Percentiles rank a stretch among this genome's conserved stretches.
These are phyloP conservation scores for Paramisgurnus dabryanus DNA, from an alignment of 2,113 vertebrate species.

Conservation along the genomic window DNA sequence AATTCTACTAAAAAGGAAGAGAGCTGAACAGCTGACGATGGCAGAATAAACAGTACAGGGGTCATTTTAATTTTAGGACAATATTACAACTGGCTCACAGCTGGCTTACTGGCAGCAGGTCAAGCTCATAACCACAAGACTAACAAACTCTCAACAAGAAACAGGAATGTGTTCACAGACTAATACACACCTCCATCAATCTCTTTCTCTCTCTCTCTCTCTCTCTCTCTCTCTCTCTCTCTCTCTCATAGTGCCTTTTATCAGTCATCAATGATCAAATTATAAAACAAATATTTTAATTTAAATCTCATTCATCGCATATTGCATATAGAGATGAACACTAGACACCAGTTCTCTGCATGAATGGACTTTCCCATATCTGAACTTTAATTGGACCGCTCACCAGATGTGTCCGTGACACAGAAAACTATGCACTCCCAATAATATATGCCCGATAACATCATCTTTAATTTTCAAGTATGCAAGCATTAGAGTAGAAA, in stretches of 20 bases:
- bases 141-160: conserved; percentile 3
- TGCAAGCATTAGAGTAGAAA: conserved; percentile 35
- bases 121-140: conserved; percentile 5
- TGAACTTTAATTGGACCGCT: conserved; percentile 63
- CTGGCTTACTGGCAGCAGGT: conserved; percentile 1
- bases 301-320: no score
- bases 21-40: neutral
- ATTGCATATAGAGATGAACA: neutral
- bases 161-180: conserved; percentile 5
- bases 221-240: no score
- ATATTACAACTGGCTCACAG: conserved; percentile 5
- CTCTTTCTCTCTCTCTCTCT: neutral
- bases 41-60: neutral
- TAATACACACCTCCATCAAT: neutral
- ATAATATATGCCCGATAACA: conserved; percentile 57
- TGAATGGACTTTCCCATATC: conserved; percentile 52
- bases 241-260: no score
- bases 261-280: no score
- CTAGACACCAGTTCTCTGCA: conserved; percentile 7
- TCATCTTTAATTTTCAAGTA: conserved; percentile 56
- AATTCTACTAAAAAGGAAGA: neutral
- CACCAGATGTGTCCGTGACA: conserved; percentile 49
- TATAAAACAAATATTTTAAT: no score
- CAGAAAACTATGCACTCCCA: conserved; percentile 54
- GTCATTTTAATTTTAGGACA: neutral